phyloP scores from a whole-genome alignment of 2,888 invertebrate species.

The Plebejus melissa region DNA sequence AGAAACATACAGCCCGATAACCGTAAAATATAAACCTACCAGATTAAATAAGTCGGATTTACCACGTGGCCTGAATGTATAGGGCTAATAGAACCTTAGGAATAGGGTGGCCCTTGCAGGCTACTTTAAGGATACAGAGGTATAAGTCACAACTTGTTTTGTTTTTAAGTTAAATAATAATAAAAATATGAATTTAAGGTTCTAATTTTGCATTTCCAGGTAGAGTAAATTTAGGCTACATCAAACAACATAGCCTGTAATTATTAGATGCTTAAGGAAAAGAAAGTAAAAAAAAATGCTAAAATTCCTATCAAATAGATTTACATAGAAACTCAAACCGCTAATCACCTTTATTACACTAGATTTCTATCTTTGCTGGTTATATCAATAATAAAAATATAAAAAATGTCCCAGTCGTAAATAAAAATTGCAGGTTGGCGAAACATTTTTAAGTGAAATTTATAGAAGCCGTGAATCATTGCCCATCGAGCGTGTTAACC shows the following conservation, averaged over 20 bases:
- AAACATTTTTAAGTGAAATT: slow-evolving; percentile 55
- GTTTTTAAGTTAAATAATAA: too few species aligned
- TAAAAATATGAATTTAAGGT: too few species aligned
- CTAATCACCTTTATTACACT: too few species aligned
- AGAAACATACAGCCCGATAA: slow-evolving; percentile 16
- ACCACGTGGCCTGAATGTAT: slow-evolving; percentile 62
- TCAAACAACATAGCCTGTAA: too few species aligned
- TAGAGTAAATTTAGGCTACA: too few species aligned
- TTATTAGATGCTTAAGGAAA: too few species aligned
- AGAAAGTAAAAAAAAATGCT: too few species aligned
- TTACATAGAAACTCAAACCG: too few species aligned
- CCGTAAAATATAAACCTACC: slow-evolving; percentile 34
- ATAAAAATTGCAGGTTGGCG: slow-evolving; percentile 36
- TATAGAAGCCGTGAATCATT: slow-evolving; percentile 53
- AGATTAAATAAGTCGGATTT: slow-evolving; percentile 70
- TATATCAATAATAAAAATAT: neutral
- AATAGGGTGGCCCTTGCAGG: neutral
- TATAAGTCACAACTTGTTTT: too few species aligned
- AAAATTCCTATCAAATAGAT: too few species aligned
- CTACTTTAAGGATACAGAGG: neutral
- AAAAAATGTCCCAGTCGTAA: neutral
- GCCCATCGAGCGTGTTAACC: slow-evolving; percentile 46
- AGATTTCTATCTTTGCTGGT: too few species aligned
- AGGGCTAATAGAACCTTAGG: slow-evolving; percentile 48
- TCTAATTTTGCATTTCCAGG: too few species aligned